Evolutionary conservation across 1,140 invertebrate species (phyloP).

Genomic region (Aphelinus atriplicis): DNA sequence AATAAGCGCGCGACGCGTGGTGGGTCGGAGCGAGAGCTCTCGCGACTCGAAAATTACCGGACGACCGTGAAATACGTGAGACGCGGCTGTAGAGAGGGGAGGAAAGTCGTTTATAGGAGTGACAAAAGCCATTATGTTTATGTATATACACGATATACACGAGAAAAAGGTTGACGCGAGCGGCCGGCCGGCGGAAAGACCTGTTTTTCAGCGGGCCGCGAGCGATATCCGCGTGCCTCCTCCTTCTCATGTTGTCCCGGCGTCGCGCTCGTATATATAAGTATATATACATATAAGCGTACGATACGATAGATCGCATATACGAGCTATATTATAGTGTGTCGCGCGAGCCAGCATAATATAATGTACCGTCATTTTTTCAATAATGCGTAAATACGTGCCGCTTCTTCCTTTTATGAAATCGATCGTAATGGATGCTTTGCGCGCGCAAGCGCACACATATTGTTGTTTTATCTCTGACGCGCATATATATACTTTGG

Average conservation of each 20-base stretch:
- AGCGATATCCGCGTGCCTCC: background rate
- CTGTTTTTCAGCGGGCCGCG: conserved; percentile 24
- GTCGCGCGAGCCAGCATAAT: background rate
- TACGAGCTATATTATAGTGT: conserved; percentile 12
- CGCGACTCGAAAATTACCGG: conserved; percentile 38
- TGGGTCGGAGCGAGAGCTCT: background rate
- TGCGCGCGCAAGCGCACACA: no score
- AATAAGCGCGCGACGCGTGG: background rate
- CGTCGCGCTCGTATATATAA: background rate
- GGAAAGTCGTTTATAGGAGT: conserved; percentile 38
- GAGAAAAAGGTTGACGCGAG: conserved; percentile 15
- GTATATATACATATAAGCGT: no score
- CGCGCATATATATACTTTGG: no score
- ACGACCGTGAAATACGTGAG: conserved; percentile 36
- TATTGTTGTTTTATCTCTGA: no score
- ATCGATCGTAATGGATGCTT: no score
- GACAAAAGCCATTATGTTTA: conserved; percentile 38
- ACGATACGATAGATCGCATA: no score
- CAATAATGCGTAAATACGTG: conserved; percentile 22
- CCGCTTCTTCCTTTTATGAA: background rate
- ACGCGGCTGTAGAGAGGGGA: background rate
- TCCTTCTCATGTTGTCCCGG: background rate
- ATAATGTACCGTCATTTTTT: conserved; percentile 21
- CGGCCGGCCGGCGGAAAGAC: background rate
- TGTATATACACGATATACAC: background rate